Evolutionary conservation across 1,140 invertebrate genomes (phyloP), one percentile per base, ranked within the genome.

Genomic region (Portunus trituberculatus): DNA sequence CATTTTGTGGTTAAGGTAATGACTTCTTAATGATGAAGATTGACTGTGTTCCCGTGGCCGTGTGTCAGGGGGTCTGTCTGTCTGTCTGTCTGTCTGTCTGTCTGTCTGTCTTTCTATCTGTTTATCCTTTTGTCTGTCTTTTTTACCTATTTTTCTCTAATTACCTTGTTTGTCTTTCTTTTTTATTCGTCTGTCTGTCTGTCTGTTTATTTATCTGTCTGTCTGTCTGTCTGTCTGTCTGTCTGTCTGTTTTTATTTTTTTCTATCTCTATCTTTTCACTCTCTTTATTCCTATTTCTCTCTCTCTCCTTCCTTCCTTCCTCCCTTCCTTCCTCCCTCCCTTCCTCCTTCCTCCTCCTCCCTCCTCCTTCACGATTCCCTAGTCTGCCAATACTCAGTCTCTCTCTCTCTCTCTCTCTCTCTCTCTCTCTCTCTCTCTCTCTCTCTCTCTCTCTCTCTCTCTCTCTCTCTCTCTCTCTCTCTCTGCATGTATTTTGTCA

Each of bases 381-480:
- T 52, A n/a, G n/a, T n/a, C n/a, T n/a, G n/a, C n/a, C n/a, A n/a
- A n/a, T n/a, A n/a, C n/a, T n/a, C n/a, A n/a, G 6, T 76, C 67
- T 76, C 67, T 76, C 67, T 76, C 67, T 76, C 67, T 76, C 67
- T 76, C 67, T 76, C 67, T 76, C 67, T 76, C 67, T 76, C 67
- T 76, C 67, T 76, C 67, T 76, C 67, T 76, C 67, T 76, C 67
- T 76, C 67, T 76, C 67, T 76, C 67, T 76, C 67, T 76, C 67
- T 76, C 67, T 76, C 67, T 76, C 67, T 76, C 67, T 76, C 67
- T 76, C 67, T 76, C 67, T 76, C 67, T 76, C 67, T 76, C 67
- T 76, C 67, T 76, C 67, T 76, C 67, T 76, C 67, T 76, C 67
- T 76, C 67, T 76, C 67, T 76, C 67, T 25, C 25, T 76, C 20